Evolutionary conservation across 2,113 vertebrate genomes (phyloP), one percentile per base, ranked within the genome.

Genomic region (Amphiprion percula): DNA sequence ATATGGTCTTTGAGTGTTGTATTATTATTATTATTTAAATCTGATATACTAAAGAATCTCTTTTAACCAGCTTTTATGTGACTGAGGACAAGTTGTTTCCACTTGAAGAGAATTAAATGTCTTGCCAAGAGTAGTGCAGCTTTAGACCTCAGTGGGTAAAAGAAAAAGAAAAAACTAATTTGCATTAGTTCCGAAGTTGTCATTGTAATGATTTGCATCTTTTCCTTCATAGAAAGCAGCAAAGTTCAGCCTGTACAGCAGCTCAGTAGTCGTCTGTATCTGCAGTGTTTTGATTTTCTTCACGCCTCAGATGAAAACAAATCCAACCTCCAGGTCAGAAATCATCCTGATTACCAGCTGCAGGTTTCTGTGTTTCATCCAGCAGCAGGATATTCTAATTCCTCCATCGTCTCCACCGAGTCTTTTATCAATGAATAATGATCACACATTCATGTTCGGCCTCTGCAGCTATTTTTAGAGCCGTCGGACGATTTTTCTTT

Each of bases 341-440:
- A 65, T 52, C 65, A 72, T 15, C 23, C 24, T 55, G 19, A 33
- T 88, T 67, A 84, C 78, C 52, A 77, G 16, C 60, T 30, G 44
- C 39, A 37, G 33, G 50, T 74, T 53, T 56, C 59, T 75, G 46
- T 6, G 9, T 63, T 8, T 9, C 30, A 5, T 33, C 30, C 30
- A 33, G 7, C 8, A 30, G 30, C 30, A 30, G 30, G 4, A 7
- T 37, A 37, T 10, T 37, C 33, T 8, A 8, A 37, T 70, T 64
- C n/a, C 68, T 53, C 53, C 12, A 67, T 52, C 23, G 65, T 64
- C 30, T 21, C 33, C 46, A n/a, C 4, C 15, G 3, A 30, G 3
- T 16, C 17, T 70, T 90, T 87, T 74, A 74, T 82, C 26, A 68
- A 63, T 82, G 74, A 84, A 79, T 82, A 68, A 55, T 79, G 58